phyloP scores from a whole-genome alignment of 2,113 vertebrate species.

The Phrynocephalus versicolor region DNA sequence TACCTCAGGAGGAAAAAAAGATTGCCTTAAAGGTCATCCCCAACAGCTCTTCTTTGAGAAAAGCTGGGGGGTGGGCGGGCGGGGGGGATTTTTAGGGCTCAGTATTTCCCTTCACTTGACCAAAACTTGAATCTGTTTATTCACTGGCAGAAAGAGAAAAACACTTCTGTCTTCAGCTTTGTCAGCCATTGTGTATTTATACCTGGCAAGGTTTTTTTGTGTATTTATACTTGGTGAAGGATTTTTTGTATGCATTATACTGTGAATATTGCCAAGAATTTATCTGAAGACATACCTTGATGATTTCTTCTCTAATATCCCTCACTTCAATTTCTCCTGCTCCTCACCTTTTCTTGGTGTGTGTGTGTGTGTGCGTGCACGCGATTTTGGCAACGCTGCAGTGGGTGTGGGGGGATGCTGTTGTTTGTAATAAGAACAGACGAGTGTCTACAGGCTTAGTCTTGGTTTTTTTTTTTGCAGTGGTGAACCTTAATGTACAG shows the following conservation, averaged over 20 bases:
- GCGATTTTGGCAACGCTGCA: neutral
- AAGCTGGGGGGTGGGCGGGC: neutral
- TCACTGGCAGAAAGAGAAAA: neutral
- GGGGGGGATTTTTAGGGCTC: neutral
- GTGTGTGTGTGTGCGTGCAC: too few relatives aligned
- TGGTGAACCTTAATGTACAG: neutral
- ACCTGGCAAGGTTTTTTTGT: neutral
- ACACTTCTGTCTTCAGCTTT: neutral
- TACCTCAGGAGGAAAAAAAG: constrained; percentile 25
- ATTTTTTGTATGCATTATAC: constrained; percentile 2
- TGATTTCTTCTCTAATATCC: neutral
- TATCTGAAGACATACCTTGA: neutral
- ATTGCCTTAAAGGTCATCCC: constrained; percentile 1
- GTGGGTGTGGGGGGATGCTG: neutral
- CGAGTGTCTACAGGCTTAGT: too few relatives aligned
- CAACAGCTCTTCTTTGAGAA: neutral
- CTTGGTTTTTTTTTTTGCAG: too few relatives aligned
- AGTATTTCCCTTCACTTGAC: neutral
- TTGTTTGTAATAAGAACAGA: too few relatives aligned
- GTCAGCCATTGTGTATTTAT: neutral
- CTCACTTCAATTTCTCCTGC: neutral
- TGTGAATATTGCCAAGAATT: neutral
- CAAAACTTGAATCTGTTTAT: constrained; percentile 5
- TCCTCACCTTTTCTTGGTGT: neutral
- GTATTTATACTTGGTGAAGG: neutral